Evolutionary conservation across 2,113 vertebrate genomes (phyloP), one percentile per base, ranked within the genome.

Genomic region (Panthera uncia): DNA sequence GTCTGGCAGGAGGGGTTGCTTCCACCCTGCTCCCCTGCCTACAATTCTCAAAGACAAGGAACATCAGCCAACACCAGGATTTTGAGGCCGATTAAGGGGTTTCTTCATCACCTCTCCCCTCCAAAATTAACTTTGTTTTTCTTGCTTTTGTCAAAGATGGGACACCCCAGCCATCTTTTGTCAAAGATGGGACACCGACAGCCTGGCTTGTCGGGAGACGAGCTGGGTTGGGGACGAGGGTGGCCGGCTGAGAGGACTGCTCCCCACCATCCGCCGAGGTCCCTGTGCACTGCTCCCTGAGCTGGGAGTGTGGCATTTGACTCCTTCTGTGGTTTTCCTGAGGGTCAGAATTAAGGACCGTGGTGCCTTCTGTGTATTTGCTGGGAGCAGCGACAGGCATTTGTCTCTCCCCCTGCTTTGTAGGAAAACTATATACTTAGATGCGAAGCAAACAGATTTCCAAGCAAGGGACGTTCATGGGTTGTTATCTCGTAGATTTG

Each of bases 221-320:
- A 89, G 87, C 71, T 16, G 16, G 80, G 31, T 27, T 27, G 38
- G 79, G 45, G 50, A 9, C 16, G 3, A 29, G 31, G 52, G 14
- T 27, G 52, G 19, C 1, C 18, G 23, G 66, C 23, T 27, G 14
- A 41, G 52, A 29, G 23, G n/a, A 15, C 55, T 63, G 80, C 80
- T 27, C 19, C 33, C 25, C 33, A 3, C 14, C 25, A 13, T 25
- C 80, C 7, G 2, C 50, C 7, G 3, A 29, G 8, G 4, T n/a
- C 65, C 7, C 0, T 0, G 50, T 4, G 11, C 48, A 10, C 3
- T 57, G 48, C 48, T 50, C 21, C 25, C 19, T 36, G 48, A 36
- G 23, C 27, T 36, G 29, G 2, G 63, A 11, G 1, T 23, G 18
- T 3, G 25, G 12, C 15, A 2, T 21, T 61, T 7, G 31, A 10